Evolutionary conservation across 2,113 vertebrate genomes (phyloP).

Genomic region (Myocastor coypus): DNA sequence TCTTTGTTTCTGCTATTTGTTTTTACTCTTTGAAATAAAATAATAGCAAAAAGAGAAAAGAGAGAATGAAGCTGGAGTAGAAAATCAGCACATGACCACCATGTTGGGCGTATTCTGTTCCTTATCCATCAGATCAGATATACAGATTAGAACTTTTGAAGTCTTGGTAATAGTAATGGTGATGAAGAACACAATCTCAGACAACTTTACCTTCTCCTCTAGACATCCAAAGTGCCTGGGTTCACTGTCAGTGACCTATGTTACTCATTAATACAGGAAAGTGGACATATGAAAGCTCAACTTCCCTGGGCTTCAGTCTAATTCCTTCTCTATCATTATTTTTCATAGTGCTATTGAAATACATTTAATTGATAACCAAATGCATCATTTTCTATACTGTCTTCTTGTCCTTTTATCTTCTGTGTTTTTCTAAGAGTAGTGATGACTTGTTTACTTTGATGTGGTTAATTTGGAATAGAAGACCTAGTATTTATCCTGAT

Average conservation of each 20-base stretch:
- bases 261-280: conserved; percentile 45
- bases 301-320: background rate
- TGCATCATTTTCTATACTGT: conserved; percentile 44
- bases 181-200: background rate
- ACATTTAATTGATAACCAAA: conserved; percentile 60
- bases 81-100: background rate
- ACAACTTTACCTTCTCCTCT: background rate
- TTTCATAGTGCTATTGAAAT: conserved; percentile 20
- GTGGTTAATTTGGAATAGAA: conserved; percentile 71
- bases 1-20: no score
- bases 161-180: background rate
- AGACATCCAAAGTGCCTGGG: conserved; percentile 14
- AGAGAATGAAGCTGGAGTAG: background rate
- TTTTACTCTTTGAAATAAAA: no score
- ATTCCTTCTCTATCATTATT: background rate
- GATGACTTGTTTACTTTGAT: conserved; percentile 63
- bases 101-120: background rate
- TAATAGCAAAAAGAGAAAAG: background rate
- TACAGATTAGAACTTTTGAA: conserved; percentile 20
- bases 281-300: background rate
- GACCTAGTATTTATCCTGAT: conserved; percentile 64
- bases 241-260: background rate
- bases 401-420: conserved; percentile 56
- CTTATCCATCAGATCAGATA: background rate
- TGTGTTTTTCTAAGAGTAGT: conserved; percentile 57